phyloP scores from a whole-genome alignment of 2,797 vertebrate species.

The Enteromius thamalakanensis region DNA sequence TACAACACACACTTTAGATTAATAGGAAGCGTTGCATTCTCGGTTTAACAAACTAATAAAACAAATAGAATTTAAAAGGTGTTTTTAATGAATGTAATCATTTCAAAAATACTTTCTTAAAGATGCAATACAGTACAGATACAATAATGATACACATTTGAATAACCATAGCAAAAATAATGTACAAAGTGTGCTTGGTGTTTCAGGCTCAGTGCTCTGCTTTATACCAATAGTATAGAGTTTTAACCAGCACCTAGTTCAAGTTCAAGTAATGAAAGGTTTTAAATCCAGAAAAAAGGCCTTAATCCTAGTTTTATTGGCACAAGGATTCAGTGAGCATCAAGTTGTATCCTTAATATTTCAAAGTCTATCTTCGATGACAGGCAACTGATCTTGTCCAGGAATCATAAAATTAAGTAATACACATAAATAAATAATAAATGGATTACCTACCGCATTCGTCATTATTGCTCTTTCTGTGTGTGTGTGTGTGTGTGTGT shows the following conservation, averaged over 20 bases:
- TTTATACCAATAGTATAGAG: not conserved
- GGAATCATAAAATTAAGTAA: too few species aligned
- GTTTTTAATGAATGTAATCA: not conserved
- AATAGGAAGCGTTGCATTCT: not conserved
- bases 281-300: too few species aligned
- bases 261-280: not conserved
- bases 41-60: not conserved
- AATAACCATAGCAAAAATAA: not conserved
- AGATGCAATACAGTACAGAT: too few species aligned
- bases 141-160: not conserved
- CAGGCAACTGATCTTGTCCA: too few species aligned
- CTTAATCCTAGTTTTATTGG: too few species aligned
- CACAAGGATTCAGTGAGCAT: too few species aligned
- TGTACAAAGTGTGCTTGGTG: not conserved
- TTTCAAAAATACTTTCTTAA: not conserved
- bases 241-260: not conserved
- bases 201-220: not conserved
- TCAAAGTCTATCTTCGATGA: too few species aligned
- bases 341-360: too few species aligned
- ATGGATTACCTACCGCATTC: too few species aligned
- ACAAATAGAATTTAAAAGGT: not conserved
- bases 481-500: too few species aligned
- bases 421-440: too few species aligned
- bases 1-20: slow-evolving; percentile 49
- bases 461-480: too few species aligned